Evolutionary conservation across 2,797 vertebrate species (phyloP).

Genomic region (Oryzias sinensis): DNA sequence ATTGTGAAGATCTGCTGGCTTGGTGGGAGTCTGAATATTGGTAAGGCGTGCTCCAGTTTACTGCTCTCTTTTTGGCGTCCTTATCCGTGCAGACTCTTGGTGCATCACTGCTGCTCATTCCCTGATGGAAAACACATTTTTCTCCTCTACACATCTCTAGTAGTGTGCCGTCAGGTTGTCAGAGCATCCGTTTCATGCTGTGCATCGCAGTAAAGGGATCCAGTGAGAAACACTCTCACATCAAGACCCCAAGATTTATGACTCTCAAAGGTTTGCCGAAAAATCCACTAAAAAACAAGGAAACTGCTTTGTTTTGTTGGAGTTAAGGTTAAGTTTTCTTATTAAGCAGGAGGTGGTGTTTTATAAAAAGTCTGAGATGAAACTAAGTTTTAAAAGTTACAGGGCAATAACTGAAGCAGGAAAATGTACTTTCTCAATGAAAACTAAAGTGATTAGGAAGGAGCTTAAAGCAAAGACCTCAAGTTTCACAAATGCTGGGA

Average conservation of each 20-base stretch:
- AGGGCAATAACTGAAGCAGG: background rate
- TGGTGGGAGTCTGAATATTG: no score
- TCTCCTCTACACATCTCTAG: constrained; percentile 40
- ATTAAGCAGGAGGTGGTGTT: constrained; percentile 12
- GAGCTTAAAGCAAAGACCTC: constrained; percentile 11
- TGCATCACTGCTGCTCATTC: constrained; percentile 41
- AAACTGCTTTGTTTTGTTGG: constrained; percentile 38
- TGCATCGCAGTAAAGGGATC: constrained; percentile 17
- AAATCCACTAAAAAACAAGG: constrained; percentile 29
- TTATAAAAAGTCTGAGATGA: constrained; percentile 12
- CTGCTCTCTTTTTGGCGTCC: constrained; percentile 60
- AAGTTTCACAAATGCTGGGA: constrained; percentile 19
- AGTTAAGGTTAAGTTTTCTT: constrained; percentile 21
- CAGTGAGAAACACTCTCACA: constrained; percentile 36
- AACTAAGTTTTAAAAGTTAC: background rate
- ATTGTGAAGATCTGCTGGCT: no score
- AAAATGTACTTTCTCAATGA: background rate
- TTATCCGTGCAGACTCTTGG: constrained; percentile 44
- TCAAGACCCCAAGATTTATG: constrained; percentile 50
- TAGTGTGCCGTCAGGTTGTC: constrained; percentile 41
- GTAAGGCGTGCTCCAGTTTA: constrained; percentile 58
- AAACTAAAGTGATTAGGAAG: constrained; percentile 1
- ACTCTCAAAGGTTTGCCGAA: background rate
- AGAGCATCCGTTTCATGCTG: constrained; percentile 31
- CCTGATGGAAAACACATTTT: constrained; percentile 73